Evolutionary conservation across 2,797 vertebrate species (phyloP), one percentile per base, ranked within the genome.

Genomic region (Hephaestus fuliginosus): DNA sequence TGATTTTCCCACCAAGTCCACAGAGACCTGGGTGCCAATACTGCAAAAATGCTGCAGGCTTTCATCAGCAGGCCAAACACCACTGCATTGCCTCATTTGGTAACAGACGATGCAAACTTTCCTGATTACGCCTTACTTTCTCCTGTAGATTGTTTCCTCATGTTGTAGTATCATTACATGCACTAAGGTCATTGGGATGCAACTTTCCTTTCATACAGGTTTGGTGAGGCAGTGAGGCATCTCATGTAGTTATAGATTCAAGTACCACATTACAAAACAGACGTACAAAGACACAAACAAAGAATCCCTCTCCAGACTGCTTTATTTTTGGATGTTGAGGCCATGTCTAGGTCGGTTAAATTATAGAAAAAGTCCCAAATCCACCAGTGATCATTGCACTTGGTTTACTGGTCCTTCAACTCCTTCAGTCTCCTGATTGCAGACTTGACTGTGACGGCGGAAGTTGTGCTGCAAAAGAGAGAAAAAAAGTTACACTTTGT

Each of bases 361-460:
- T 86, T 82, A 87, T 85, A 92, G 82, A 92, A 92, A 93, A 91
- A 93, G 92, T 91, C 90, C 91, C 89, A 89, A 88, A 89, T 91
- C 79, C 76, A 84, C 82, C 86, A 93, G 90, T 67, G 84, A 70
- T 18, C 7, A 18, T 64, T 4, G 33, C 79, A 88, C 89, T 68
- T 72, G 85, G 86, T 96, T 95, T 97, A 99, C 95, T 99, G 98
- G 95, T 99, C 98, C 93, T 99, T 99, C 95, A 99, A 79, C 90
- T 99, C 98, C 96, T 97, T 98, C 96, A 99, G 96, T 91, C 98
- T 97, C 95, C 98, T 98, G 95, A 99, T 99, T 0, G 98, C 98
- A 18, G 98, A 99, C 91, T 99, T 99, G 71, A 99, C 98, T 76
- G 98, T 99, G 92, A 99, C 98, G 4, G 98, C 98, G 18, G 98